These are phyloP conservation scores for Chionomys nivalis DNA, from an alignment of 2,113 vertebrate genomes.

Conservation along the genomic window DNA sequence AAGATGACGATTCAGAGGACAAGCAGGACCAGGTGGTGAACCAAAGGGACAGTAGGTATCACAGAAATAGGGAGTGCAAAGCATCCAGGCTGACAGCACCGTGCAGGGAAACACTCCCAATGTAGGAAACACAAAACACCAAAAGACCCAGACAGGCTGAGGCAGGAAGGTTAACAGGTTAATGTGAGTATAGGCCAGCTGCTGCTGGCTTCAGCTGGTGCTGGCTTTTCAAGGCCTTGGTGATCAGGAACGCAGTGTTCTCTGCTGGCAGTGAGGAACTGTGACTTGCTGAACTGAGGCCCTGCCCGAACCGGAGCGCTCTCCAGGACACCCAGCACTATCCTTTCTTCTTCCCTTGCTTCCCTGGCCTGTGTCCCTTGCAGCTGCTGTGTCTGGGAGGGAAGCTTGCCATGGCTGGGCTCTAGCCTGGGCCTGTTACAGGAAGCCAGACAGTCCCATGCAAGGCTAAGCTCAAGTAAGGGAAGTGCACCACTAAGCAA, in stretches of 20 bases:
- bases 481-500: neutral
- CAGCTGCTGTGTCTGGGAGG: neutral
- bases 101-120: neutral
- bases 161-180: neutral
- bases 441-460: neutral
- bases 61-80: neutral
- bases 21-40: neutral
- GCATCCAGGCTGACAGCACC: neutral
- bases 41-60: neutral
- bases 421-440: neutral
- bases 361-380: neutral
- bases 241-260: neutral
- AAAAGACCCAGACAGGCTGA: neutral
- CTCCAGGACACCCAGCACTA: too few species aligned
- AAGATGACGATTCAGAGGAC: neutral
- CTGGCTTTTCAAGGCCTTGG: neutral
- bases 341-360: neutral
- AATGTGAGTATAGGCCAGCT: neutral
- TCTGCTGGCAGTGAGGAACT: neutral
- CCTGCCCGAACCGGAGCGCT: neutral
- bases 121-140: neutral
- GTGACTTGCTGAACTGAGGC: neutral
- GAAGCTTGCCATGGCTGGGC: neutral
- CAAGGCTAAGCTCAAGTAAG: neutral
- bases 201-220: too few species aligned